These are phyloP conservation scores for Andrena bicolor DNA, from an alignment of 2,888 invertebrate species.

Conservation along the genomic window DNA sequence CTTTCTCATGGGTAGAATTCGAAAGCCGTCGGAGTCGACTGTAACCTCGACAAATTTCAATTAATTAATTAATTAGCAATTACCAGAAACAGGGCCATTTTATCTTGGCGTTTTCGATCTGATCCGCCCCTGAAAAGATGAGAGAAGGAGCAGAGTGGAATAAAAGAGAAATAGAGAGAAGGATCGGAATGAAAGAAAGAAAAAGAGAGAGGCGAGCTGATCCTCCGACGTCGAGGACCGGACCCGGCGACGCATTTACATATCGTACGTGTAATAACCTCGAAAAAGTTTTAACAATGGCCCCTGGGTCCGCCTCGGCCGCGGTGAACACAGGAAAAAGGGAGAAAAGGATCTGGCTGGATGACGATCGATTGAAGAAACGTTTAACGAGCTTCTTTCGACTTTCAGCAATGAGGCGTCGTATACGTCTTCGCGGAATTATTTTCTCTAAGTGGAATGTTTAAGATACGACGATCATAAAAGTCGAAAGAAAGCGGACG, in stretches of 20 bases:
- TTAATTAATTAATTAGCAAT: conserved; percentile 43
- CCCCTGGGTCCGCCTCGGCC: conserved; percentile 55
- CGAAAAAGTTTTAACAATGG: conserved; percentile 75
- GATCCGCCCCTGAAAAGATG: conserved; percentile 68
- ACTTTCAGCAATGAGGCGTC: conserved; percentile 35
- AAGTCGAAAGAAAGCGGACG: conserved; percentile 7
- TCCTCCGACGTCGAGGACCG: conserved; percentile 72
- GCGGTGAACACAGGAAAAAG: conserved; percentile 38
- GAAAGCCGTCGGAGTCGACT: background rate
- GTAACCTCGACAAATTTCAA: conserved; percentile 16
- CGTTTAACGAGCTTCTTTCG: conserved; percentile 55
- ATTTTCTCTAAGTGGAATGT: conserved; percentile 15
- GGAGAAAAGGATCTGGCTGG: conserved; percentile 5
- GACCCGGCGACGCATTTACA: conserved; percentile 75
- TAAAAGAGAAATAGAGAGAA: conserved; percentile 61
- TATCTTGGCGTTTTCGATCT: conserved; percentile 36
- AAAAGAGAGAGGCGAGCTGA: conserved; percentile 62
- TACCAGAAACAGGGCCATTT: conserved; percentile 27
- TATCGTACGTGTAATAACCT: conserved; percentile 76
- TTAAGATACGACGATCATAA: background rate
- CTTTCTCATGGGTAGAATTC: background rate
- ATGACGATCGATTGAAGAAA: conserved; percentile 40
- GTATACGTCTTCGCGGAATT: conserved; percentile 15
- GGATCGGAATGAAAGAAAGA: conserved; percentile 66
- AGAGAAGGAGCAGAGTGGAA: conserved; percentile 56